Percentiles rank a stretch among this genome's conserved stretches.
Evolutionary conservation across 1,140 invertebrate species (phyloP).

Genomic region (Lasioglossum albipes): DNA sequence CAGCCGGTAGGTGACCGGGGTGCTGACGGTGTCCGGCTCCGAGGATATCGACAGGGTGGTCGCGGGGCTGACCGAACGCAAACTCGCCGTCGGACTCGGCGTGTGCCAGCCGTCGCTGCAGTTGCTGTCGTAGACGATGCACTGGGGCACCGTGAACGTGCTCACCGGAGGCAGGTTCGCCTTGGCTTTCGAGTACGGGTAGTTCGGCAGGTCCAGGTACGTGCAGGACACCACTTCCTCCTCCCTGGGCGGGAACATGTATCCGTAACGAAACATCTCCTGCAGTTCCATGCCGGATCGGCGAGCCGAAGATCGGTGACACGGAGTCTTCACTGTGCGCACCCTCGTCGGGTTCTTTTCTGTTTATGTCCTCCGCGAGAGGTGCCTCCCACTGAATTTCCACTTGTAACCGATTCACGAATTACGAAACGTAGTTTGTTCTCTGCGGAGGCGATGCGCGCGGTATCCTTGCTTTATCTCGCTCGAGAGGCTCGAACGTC

Average conservation of each 20-base stretch:
- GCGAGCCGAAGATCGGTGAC: no score
- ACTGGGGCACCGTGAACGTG: conserved; percentile 69
- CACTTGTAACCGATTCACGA: conserved; percentile 39
- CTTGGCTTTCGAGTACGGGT: conserved; percentile 63
- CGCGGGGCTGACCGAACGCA: conserved; percentile 81
- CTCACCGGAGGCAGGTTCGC: conserved; percentile 71
- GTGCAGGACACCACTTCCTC: conserved; percentile 60
- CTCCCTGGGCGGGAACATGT: conserved; percentile 75
- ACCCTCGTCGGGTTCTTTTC: no score
- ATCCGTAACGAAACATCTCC: conserved; percentile 78
- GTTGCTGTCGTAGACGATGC: conserved; percentile 71
- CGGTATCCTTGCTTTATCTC: no score
- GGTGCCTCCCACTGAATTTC: conserved; percentile 39
- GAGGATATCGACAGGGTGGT: conserved; percentile 71
- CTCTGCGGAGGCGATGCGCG: no score
- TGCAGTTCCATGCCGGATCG: conserved; percentile 71
- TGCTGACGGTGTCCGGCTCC: conserved; percentile 65
- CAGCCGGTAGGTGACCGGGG: conserved; percentile 46
- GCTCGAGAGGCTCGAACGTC: no score
- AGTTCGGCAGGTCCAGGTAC: conserved; percentile 72
- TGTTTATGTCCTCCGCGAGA: no score
- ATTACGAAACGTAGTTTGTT: neutral
- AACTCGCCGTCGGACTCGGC: conserved; percentile 81
- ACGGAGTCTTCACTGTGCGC: no score
- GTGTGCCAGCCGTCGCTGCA: conserved; percentile 83